Percentiles rank a stretch among this genome's conserved stretches.
These are phyloP conservation scores for Cheilosia pagana DNA, from an alignment of 2,888 invertebrate genomes.

Conservation along the genomic window DNA sequence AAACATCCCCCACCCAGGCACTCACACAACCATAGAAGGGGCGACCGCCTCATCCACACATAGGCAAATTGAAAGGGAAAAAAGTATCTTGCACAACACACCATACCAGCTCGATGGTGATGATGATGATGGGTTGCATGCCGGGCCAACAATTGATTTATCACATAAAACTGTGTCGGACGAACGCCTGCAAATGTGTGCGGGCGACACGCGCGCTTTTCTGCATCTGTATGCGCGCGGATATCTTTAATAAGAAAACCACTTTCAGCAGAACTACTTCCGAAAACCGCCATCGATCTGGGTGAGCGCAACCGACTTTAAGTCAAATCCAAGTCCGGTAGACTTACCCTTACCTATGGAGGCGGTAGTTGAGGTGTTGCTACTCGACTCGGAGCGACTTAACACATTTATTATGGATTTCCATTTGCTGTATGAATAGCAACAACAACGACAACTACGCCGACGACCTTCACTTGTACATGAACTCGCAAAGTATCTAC, in stretches of 20 bases:
- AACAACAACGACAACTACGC: slow-evolving; percentile 13
- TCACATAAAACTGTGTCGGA: slow-evolving; percentile 28
- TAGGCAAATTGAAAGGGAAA: slow-evolving; percentile 18
- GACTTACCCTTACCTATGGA: not conserved
- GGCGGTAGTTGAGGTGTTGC: slow-evolving; percentile 27
- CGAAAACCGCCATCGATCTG: slow-evolving; percentile 15
- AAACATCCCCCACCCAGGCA: slow-evolving; percentile 45
- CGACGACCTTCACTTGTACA: slow-evolving; percentile 68
- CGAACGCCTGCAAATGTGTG: slow-evolving; percentile 9
- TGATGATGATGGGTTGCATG: slow-evolving; percentile 21
- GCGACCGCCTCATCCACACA: not conserved
- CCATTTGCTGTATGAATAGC: not conserved
- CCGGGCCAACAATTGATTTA: slow-evolving; percentile 63
- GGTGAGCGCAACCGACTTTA: slow-evolving; percentile 10
- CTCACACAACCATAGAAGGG: not conserved
- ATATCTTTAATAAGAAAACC: slow-evolving; percentile 7
- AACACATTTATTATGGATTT: slow-evolving; percentile 30
- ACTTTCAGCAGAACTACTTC: slow-evolving; percentile 27
- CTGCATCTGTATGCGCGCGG: slow-evolving; percentile 17
- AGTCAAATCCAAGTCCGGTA: slow-evolving; percentile 1
- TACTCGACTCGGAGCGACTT: slow-evolving; percentile 15
- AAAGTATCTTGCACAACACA: slow-evolving; percentile 55
- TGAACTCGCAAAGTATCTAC: slow-evolving; percentile 63
- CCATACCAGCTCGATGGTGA: slow-evolving; percentile 21
- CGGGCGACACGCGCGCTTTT: slow-evolving; percentile 42